A percentile compares a stretch with the other conserved stretches of the same genome.
These are phyloP conservation scores for Eupithecia vulgata DNA, from an alignment of 2,888 invertebrate species.

Conservation along the genomic window DNA sequence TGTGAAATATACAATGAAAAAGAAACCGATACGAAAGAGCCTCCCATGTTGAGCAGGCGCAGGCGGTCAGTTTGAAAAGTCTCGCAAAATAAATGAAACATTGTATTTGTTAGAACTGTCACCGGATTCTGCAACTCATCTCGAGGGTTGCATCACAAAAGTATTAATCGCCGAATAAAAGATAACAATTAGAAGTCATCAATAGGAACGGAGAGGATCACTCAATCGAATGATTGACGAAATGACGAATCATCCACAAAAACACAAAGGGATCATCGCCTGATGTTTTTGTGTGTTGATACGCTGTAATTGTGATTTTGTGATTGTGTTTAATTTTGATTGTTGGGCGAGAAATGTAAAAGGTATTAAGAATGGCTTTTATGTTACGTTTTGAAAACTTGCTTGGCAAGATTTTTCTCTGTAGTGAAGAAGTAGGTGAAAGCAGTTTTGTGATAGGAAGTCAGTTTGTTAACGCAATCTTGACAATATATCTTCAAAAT, in stretches of 20 bases:
- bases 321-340: slow-evolving; percentile 26
- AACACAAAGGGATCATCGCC: slow-evolving; percentile 43
- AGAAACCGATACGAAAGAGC: background rate
- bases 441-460: background rate
- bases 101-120: background rate
- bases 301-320: slow-evolving; percentile 25
- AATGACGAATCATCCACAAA: slow-evolving; percentile 53
- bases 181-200: slow-evolving; percentile 63
- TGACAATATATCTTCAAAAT: background rate
- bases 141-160: slow-evolving; percentile 52
- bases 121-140: slow-evolving; percentile 49
- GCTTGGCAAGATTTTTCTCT: background rate
- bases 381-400: background rate
- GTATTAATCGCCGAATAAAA: slow-evolving; percentile 58
- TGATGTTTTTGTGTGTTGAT: slow-evolving; percentile 40
- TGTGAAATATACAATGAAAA: background rate
- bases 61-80: background rate
- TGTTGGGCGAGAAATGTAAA: background rate
- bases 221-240: slow-evolving; percentile 54
- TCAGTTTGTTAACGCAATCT: slow-evolving; percentile 3
- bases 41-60: no score
- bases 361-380: background rate
- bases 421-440: background rate
- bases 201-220: slow-evolving; percentile 56
- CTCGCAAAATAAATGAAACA: slow-evolving; percentile 2